Percentiles rank a stretch among this genome's conserved stretches.
Evolutionary conservation across 2,797 vertebrate species (phyloP).

Genomic region (Vipera ursinii): DNA sequence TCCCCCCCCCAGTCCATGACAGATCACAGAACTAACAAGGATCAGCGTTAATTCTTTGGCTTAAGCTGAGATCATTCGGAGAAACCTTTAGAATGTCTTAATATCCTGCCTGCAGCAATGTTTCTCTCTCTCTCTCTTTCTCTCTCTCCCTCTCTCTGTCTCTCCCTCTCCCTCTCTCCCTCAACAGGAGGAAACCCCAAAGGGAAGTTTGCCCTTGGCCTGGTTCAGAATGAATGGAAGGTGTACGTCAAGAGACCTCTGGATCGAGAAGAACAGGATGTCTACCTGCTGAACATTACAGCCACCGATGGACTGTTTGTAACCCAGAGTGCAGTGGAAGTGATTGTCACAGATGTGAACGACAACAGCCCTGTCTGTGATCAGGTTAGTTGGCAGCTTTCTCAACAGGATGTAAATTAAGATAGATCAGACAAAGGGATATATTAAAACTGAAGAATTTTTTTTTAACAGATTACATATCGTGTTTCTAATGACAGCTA

Average conservation of each 20-base stretch:
- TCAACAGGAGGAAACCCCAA: constrained; percentile 87
- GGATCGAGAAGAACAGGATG: constrained; percentile 87
- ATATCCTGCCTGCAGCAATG: background rate
- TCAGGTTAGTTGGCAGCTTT: constrained; percentile 75
- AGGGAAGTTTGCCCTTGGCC: constrained; percentile 90
- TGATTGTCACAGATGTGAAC: constrained; percentile 88
- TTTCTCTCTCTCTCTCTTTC: background rate
- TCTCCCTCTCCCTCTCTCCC: fast-evolving
- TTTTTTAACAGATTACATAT: background rate
- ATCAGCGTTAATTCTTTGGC: background rate
- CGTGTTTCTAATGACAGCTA: background rate
- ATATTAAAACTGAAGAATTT: background rate
- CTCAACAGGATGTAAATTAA: background rate
- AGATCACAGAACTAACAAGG: background rate
- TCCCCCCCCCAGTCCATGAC: too few species aligned
- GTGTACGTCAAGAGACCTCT: constrained; percentile 92
- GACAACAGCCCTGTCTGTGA: constrained; percentile 92
- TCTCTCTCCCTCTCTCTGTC: background rate
- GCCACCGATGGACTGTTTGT: constrained; percentile 94
- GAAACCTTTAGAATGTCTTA: background rate
- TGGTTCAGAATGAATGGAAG: constrained; percentile 96
- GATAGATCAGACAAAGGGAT: background rate
- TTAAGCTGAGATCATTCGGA: background rate
- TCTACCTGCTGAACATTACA: constrained; percentile 90
- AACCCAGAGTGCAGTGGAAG: constrained; percentile 85